Percentiles rank a stretch among this genome's conserved stretches.
These are phyloP conservation scores for Augiades crinisus DNA, from an alignment of 2,888 invertebrate genomes.

Conservation along the genomic window DNA sequence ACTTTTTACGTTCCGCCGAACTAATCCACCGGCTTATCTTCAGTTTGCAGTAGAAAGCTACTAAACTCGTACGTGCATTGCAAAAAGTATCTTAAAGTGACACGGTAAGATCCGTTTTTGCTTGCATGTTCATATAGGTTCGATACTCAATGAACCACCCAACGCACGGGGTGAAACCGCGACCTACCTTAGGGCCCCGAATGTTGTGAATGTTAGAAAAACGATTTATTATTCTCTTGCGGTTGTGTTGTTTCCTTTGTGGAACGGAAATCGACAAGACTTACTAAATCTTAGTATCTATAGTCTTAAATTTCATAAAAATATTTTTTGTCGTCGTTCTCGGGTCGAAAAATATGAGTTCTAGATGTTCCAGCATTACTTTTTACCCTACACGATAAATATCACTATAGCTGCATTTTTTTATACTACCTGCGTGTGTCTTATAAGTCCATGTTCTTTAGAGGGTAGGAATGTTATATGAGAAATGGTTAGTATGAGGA, in stretches of 20 bases:
- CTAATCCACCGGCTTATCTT: slow-evolving; percentile 75
- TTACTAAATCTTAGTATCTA: no score
- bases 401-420: no score
- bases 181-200: slow-evolving; percentile 69
- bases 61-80: slow-evolving; percentile 29
- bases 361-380: no score
- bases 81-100: slow-evolving; percentile 12
- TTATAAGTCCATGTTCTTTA: slow-evolving; percentile 56
- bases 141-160: slow-evolving; percentile 65
- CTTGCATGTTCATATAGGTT: slow-evolving; percentile 41
- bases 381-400: no score
- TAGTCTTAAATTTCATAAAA: no score
- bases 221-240: background rate
- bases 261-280: no score
- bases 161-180: slow-evolving; percentile 54
- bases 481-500: slow-evolving; percentile 59
- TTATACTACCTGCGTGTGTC: slow-evolving; percentile 68
- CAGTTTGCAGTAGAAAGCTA: slow-evolving; percentile 61
- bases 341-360: no score
- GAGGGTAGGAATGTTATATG: slow-evolving; percentile 65
- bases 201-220: slow-evolving; percentile 40
- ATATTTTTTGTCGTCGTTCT: no score
- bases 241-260: no score
- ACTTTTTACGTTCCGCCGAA: slow-evolving; percentile 58
- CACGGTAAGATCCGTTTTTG: slow-evolving; percentile 38